A percentile compares a stretch with the other conserved stretches of the same genome.
phyloP scores from a whole-genome alignment of 2,797 vertebrate species.

The Centroberyx gerrardi region DNA sequence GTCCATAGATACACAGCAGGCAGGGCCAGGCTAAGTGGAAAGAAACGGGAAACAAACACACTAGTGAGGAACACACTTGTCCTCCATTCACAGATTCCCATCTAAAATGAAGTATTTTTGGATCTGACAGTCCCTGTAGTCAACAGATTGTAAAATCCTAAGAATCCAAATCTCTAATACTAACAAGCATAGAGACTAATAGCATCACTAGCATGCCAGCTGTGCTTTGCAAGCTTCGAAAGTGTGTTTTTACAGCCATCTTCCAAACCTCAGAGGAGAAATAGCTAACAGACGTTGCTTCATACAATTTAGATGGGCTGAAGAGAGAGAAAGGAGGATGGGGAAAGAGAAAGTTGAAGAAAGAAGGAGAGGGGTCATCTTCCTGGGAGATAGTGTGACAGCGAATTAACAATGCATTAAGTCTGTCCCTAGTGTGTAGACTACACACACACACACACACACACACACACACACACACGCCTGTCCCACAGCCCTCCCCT shows the following conservation, averaged over 20 bases:
- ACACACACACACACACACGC: constrained; percentile 21
- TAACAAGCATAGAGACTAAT: too few relatives aligned
- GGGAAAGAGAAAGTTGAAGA: constrained; percentile 26
- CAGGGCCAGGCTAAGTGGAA: too few relatives aligned
- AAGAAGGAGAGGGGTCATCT: constrained; percentile 27
- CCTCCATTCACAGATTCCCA: too few relatives aligned
- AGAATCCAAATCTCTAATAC: too few relatives aligned
- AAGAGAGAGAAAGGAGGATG: not conserved
- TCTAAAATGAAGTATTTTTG: too few relatives aligned
- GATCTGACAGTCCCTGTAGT: too few relatives aligned
- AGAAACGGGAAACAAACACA: too few relatives aligned
- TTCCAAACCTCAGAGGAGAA: constrained; percentile 9
- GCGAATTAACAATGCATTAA: constrained; percentile 74
- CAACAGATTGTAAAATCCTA: too few relatives aligned
- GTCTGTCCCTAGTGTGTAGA: constrained; percentile 37
- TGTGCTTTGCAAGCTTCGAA: too few relatives aligned
- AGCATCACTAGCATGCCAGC: too few relatives aligned
- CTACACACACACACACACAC: constrained; percentile 27
- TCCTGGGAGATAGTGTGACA: constrained; percentile 60
- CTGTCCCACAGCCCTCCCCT: constrained; percentile 16
- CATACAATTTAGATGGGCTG: not conserved
- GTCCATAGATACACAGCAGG: not conserved
- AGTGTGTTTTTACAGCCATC: too few relatives aligned
- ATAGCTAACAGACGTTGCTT: not conserved
- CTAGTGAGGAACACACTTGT: too few relatives aligned